Evolutionary conservation across 2,113 vertebrate species (phyloP).

Genomic region (Piliocolobus tephrosceles): DNA sequence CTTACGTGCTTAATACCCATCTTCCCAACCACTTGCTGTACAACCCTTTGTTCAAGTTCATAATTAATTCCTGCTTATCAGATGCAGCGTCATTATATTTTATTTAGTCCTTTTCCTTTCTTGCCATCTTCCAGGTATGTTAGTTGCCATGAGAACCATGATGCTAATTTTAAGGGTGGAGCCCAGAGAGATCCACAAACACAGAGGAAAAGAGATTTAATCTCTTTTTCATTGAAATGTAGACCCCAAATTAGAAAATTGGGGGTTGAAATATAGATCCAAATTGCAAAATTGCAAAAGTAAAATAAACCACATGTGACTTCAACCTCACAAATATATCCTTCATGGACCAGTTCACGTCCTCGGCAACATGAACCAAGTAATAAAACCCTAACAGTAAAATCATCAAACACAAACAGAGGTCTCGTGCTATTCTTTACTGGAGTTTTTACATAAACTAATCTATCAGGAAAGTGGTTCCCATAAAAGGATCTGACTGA

Average conservation of each 20-base stretch:
- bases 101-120: conserved; percentile 53
- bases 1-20: not conserved
- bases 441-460: conserved; percentile 56
- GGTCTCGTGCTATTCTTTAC: conserved; percentile 39
- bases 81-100: conserved; percentile 25
- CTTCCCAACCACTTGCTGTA: not conserved
- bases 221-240: conserved; percentile 3
- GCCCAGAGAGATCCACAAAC: conserved; percentile 39
- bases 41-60: conserved; percentile 7
- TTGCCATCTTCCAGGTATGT: conserved; percentile 23
- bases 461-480: conserved; percentile 54
- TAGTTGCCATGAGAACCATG: conserved; percentile 68
- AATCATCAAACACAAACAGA: conserved; percentile 8
- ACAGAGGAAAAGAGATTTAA: conserved; percentile 39
- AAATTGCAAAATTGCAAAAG: conserved; percentile 6
- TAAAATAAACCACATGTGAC: conserved; percentile 1
- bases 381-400: conserved; percentile 62
- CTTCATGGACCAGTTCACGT: not conserved
- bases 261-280: not conserved
- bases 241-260: conserved; percentile 4
- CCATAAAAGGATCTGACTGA: conserved; percentile 39
- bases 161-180: conserved; percentile 55
- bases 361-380: not conserved
- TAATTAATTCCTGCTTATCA: conserved; percentile 46
- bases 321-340: conserved; percentile 28